Conservation (phyloP, 2,797 vertebrate species). For the Cynopterus sphinx region DNA sequence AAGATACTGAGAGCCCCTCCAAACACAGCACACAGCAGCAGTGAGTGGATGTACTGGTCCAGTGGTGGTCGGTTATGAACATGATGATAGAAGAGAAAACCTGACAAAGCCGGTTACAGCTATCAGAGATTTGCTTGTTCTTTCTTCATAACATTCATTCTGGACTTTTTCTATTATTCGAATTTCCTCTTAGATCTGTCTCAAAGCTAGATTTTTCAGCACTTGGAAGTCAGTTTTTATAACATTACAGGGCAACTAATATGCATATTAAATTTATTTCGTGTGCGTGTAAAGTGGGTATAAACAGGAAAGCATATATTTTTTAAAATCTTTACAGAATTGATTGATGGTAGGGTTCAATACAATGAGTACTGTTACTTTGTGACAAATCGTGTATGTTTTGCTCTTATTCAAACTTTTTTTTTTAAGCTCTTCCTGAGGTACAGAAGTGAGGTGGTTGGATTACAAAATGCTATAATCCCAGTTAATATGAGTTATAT, state of each 20-base stretch:
- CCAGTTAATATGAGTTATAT: background rate
- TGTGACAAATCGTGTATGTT: background rate
- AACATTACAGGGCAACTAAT: background rate
- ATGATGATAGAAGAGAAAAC: conserved; percentile 95
- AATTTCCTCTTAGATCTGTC: background rate
- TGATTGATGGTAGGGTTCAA: background rate
- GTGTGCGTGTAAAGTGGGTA: background rate
- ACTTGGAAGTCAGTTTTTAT: background rate
- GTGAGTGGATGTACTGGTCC: conserved; percentile 93
- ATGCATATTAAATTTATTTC: background rate
- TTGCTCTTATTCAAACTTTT: background rate
- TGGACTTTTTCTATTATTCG: too few species aligned
- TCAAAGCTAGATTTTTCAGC: background rate
- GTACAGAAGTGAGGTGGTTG: background rate
- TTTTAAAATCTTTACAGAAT: background rate
- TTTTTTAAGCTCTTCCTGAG: background rate
- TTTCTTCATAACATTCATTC: background rate
- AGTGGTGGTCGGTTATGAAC: conserved; percentile 88
- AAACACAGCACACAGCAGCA: conserved; percentile 91
- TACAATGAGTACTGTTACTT: background rate
- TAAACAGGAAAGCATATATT: background rate
- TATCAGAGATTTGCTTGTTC: background rate
- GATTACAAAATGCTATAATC: background rate
- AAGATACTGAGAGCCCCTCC: conserved; percentile 82
- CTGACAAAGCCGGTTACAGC: conserved; percentile 78